A percentile compares a stretch with the other conserved stretches of the same genome.
Evolutionary conservation across 2,797 vertebrate species (phyloP).

Genomic region (Merluccius polli): DNA sequence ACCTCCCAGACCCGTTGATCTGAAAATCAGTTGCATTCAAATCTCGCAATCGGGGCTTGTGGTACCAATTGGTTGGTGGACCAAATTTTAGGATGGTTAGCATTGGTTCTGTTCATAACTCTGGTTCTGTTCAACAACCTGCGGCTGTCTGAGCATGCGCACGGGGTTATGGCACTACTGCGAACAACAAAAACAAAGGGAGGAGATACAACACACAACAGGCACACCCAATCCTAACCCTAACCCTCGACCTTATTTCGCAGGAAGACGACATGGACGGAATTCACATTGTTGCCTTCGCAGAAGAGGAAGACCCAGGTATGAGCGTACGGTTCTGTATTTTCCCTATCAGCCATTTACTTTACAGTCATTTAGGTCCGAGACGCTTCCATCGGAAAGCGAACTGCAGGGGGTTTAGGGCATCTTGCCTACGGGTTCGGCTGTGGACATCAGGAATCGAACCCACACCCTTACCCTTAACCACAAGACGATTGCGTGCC

Average conservation of each 20-base stretch:
- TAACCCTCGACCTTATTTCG: constrained; percentile 1
- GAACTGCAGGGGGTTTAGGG: neutral
- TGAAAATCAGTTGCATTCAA: neutral
- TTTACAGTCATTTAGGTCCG: neutral
- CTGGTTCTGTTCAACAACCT: too few relatives aligned
- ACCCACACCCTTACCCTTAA: neutral
- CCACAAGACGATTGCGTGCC: neutral
- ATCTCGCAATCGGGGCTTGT: too few relatives aligned
- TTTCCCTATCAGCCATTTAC: neutral
- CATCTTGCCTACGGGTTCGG: neutral
- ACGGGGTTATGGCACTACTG: too few relatives aligned
- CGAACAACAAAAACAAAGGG: neutral
- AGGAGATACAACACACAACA: neutral
- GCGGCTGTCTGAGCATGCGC: too few relatives aligned
- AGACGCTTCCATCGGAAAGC: neutral
- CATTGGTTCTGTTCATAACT: neutral
- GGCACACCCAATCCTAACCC: neutral
- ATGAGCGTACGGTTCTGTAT: neutral
- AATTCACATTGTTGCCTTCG: constrained; percentile 91
- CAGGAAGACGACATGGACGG: constrained; percentile 89
- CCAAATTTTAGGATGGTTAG: neutral
- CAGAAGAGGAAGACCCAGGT: constrained; percentile 89
- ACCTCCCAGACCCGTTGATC: neutral
- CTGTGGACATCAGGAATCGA: neutral
- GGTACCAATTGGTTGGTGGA: neutral